Base-by-base conservation (phyloP, 2,113 vertebrate species). In the Pelobates fuscus region DNA sequence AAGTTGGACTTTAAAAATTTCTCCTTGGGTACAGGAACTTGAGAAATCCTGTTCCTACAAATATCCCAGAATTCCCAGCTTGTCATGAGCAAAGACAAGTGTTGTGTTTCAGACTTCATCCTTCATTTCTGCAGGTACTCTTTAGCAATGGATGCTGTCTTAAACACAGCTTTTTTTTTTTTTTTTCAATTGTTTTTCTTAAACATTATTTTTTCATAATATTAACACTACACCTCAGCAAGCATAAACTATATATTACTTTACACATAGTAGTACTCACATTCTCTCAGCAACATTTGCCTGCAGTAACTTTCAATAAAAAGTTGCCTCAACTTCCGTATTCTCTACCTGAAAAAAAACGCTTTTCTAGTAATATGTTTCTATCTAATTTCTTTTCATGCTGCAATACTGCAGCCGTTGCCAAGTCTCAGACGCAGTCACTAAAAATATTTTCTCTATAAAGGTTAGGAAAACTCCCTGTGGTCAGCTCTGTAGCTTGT, bases 401-500 rank as follows among this genome's bases (percentile, higher is more conserved):
- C 77, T 58, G 2, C 5, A 29, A 82, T 61, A 69, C 27, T n/a
- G 37, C n/a, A 29, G 79, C 52, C 20, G 71, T 62, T 77, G 69
- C 27, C 77, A 23, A 20, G 76, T 77, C 54, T 77, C 69, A 70
- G 52, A 69, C n/a, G 71, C 2, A 67, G 66, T 18, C 64, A 37
- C 24, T 78, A 66, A 75, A 68, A 10, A 67, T 69, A 62, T 82
- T 3, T 18, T 70, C 67, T 32, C 54, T 76, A 70, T 78, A 84
- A 79, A 84, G 77, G 46, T 49, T 67, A 59, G 74, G 76, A 73
- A 80, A 69, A 23, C 55, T 86, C 65, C 77, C 72, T 58, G 2
- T 0, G 25, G 71, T 71, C 78, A 83, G 32, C 58, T 80, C 59
- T 44, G 65, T 46, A 78, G 58, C 6, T 2, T 21, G 18, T 25